Conservation (phyloP, 2,113 vertebrate genomes). For the Notiomystis cincta region DNA sequence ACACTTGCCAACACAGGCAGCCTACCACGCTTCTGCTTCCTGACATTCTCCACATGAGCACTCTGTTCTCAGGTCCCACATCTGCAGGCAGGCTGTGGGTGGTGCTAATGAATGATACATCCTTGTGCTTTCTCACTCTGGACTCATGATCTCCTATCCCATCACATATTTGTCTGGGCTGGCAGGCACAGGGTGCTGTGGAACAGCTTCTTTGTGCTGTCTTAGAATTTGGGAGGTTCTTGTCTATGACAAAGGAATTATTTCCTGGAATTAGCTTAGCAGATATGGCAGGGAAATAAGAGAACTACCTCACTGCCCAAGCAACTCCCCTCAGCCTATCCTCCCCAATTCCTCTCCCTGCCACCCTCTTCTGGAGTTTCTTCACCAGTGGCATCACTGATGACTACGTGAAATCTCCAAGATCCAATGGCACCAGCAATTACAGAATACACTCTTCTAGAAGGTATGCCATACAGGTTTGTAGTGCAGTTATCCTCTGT, state of each 20-base stretch:
- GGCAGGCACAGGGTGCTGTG: neutral
- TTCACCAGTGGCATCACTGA: neutral
- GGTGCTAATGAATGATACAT: slow-evolving; percentile 39
- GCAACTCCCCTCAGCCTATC: neutral
- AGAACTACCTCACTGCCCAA: neutral
- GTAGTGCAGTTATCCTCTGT: neutral
- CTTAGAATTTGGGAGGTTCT: neutral
- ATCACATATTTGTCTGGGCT: neutral
- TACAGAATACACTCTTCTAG: neutral
- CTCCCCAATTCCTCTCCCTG: neutral
- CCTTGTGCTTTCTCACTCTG: slow-evolving; percentile 1
- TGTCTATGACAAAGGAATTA: neutral
- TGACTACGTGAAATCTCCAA: neutral
- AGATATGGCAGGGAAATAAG: neutral
- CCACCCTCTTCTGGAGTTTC: neutral
- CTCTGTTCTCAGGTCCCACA: slow-evolving; percentile 41
- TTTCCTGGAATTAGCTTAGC: neutral
- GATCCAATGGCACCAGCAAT: neutral
- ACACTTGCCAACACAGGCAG: neutral
- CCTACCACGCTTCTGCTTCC: slow-evolving; percentile 5
- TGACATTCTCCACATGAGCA: slow-evolving; percentile 7
- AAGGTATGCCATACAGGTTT: neutral
- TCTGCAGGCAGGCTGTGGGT: slow-evolving; percentile 43
- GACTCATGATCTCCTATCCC: neutral
- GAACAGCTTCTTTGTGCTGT: neutral